These are phyloP conservation scores for Diprion similis DNA, from an alignment of 1,140 invertebrate genomes.

Conservation along the genomic window DNA sequence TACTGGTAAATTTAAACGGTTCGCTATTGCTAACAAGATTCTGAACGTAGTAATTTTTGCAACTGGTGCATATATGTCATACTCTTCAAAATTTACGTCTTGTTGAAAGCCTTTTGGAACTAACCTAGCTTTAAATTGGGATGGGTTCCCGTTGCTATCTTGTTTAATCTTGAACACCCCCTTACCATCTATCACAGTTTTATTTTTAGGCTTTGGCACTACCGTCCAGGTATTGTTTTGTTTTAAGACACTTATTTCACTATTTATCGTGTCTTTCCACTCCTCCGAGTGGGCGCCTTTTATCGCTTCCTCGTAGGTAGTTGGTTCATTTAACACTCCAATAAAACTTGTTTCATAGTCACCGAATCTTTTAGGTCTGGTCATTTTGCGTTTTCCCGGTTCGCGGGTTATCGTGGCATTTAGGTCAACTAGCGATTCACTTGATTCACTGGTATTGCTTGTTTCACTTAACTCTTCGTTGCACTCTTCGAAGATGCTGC, in stretches of 20 bases:
- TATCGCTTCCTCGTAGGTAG: not conserved
- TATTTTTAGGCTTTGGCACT: slow-evolving; percentile 31
- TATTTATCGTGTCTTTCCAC: slow-evolving; percentile 44
- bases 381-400: no score
- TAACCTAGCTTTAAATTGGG: slow-evolving; percentile 36
- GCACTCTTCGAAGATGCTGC: no score
- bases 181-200: slow-evolving; percentile 34
- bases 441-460: no score
- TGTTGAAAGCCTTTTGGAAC: slow-evolving; percentile 43
- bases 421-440: no score
- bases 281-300: slow-evolving; percentile 28
- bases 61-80: slow-evolving; percentile 47
- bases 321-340: not conserved
- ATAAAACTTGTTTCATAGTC: no score
- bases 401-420: no score
- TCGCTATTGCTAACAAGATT: slow-evolving; percentile 40
- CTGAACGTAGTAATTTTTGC: slow-evolving; percentile 36
- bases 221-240: slow-evolving; percentile 46
- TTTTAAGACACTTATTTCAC: slow-evolving; percentile 38
- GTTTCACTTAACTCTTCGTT: no score
- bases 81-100: slow-evolving; percentile 37
- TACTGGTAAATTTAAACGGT: slow-evolving; percentile 28
- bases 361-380: no score
- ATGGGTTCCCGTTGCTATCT: slow-evolving; percentile 24
- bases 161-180: slow-evolving; percentile 43